A percentile compares a stretch with the other conserved stretches of the same genome.
Conservation (phyloP, 2,113 vertebrate species). For the Nanorana parkeri region DNA sequence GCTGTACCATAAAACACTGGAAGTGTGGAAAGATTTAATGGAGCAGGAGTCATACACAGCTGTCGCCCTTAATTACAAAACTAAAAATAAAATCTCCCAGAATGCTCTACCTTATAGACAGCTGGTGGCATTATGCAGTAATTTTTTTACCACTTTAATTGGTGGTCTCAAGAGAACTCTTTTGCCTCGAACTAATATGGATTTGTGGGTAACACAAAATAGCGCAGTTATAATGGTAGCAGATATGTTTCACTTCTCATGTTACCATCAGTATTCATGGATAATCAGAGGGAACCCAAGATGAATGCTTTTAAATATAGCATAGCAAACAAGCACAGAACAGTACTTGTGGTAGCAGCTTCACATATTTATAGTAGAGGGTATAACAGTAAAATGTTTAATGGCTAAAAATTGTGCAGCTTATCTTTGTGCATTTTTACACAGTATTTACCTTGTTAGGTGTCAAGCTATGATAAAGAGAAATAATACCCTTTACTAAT, state of each 20-base stretch:
- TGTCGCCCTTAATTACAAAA: not conserved
- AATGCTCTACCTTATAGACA: not conserved
- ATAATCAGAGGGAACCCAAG: not conserved
- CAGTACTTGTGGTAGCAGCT: too few species aligned
- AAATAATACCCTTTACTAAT: too few species aligned
- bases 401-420: too few species aligned
- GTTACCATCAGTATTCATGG: not conserved
- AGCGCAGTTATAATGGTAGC: not conserved
- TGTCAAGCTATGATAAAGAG: too few species aligned
- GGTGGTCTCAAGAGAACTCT: not conserved
- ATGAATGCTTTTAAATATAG: not conserved
- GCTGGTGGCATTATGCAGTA: slow-evolving; percentile 4
- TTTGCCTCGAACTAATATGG: not conserved
- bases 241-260: not conserved
- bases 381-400: too few species aligned
- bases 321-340: too few species aligned
- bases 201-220: not conserved
- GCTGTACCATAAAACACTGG: not conserved
- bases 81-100: slow-evolving; percentile 42
- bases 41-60: slow-evolving; percentile 5
- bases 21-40: slow-evolving; percentile 22
- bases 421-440: too few species aligned
- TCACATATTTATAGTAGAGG: too few species aligned
- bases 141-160: slow-evolving; percentile 17
- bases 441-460: too few species aligned